Evolutionary conservation across 2,888 invertebrate species (phyloP).

Genomic region (Bursaphelenchus okinawaensis): DNA sequence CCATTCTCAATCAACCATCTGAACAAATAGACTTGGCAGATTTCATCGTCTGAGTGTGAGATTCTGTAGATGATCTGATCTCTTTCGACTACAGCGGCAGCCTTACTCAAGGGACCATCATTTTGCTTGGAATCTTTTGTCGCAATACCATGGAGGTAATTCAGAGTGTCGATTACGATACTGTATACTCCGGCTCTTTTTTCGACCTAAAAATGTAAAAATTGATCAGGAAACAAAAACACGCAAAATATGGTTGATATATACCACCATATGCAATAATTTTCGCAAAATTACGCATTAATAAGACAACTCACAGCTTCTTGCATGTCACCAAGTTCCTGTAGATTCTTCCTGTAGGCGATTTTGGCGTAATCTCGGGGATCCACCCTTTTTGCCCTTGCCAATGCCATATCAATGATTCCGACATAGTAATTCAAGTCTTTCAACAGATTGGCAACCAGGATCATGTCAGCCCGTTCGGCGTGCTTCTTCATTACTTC

Average conservation of each 20-base stretch:
- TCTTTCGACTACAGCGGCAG: constrained; percentile 53
- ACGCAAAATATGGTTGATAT: too few relatives aligned
- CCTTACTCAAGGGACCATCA: constrained; percentile 10
- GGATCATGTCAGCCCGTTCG: constrained; percentile 75
- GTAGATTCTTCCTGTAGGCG: constrained; percentile 60
- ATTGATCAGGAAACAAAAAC: too few relatives aligned
- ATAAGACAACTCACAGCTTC: neutral
- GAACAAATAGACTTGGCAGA: constrained; percentile 82
- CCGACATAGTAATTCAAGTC: constrained; percentile 75
- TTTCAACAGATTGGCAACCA: constrained; percentile 78
- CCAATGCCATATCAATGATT: constrained; percentile 78
- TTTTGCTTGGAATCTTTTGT: constrained; percentile 27
- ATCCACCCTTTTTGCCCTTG: constrained; percentile 80
- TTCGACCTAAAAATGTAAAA: constrained; percentile 4
- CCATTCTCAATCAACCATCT: constrained; percentile 44
- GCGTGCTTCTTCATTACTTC: constrained; percentile 77
- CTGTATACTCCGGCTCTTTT: constrained; percentile 17
- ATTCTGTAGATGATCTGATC: constrained; percentile 61
- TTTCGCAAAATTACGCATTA: too few relatives aligned
- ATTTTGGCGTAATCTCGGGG: constrained; percentile 80
- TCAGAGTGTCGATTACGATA: constrained; percentile 11
- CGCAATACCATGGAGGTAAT: constrained; percentile 12
- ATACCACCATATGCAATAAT: too few relatives aligned
- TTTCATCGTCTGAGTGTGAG: constrained; percentile 69
- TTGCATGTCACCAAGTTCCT: neutral